phyloP scores from a whole-genome alignment of 2,113 vertebrate species.

The Holacanthus passer region DNA sequence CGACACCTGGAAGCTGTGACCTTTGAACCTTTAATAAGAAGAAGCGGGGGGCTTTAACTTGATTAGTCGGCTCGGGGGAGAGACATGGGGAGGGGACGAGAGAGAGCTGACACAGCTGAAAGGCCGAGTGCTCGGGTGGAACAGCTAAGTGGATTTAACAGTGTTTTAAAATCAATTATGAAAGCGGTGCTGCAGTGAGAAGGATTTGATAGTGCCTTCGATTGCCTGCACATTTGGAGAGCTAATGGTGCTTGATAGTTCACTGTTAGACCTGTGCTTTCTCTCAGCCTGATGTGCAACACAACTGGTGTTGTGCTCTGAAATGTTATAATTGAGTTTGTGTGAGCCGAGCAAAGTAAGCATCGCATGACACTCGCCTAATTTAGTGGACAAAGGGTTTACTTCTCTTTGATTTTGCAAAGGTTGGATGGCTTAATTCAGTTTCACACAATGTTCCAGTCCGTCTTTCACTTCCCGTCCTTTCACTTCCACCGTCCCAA shows the following conservation, averaged over 20 bases:
- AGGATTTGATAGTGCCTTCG: slow-evolving; percentile 7
- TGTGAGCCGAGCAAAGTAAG: slow-evolving; percentile 24
- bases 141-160: slow-evolving; percentile 63
- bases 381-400: slow-evolving; percentile 47
- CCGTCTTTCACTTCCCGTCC: not conserved
- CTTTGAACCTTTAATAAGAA: slow-evolving; percentile 59
- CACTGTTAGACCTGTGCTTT: not conserved
- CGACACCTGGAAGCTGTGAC: slow-evolving; percentile 63
- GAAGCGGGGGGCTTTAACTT: slow-evolving; percentile 56
- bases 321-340: slow-evolving; percentile 47
- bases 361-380: slow-evolving; percentile 30
- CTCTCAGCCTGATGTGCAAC: not conserved
- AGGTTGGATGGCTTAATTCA: slow-evolving; percentile 15
- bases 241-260: slow-evolving; percentile 29
- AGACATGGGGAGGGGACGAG: not conserved
- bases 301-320: slow-evolving; percentile 22
- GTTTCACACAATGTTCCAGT: slow-evolving; percentile 7
- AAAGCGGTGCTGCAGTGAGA: not conserved
- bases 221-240: slow-evolving; percentile 22
- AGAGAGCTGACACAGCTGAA: slow-evolving; percentile 4
- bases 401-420: slow-evolving; percentile 29
- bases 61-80: slow-evolving; percentile 53
- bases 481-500: not conserved
- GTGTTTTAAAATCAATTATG: slow-evolving; percentile 59
- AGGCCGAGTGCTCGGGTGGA: slow-evolving; percentile 18